Evolutionary conservation across 2,888 invertebrate species (phyloP), one percentile per base, ranked within the genome.

Genomic region (Argyra leucocephala): DNA sequence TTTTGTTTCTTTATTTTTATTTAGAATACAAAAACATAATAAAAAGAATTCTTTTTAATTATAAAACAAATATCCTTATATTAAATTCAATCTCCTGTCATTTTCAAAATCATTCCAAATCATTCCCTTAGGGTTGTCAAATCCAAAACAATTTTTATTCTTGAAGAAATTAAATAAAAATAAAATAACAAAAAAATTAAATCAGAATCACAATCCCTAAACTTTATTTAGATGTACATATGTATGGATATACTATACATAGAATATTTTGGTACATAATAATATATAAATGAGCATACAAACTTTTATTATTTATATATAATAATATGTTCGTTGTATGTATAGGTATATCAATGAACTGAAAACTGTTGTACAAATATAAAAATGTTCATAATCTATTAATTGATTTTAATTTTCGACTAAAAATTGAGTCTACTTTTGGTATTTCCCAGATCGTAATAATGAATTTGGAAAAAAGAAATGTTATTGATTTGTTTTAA

Each of bases 51-150:
- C 5, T 12, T 48, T 48, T 48, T 48, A 48, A 15, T 48, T 48
- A 48, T 48, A 15, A 18, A 48, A 48, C 48, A 48, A 48, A 48
- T 48, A 48, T 48, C 48, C 5, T 48, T 12, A 48, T 15, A 48
- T 48, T 18, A 48, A 48, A 48, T 48, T 48, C 48, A 48, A 48
- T 48, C 48, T 48, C 48, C 48, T 48, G 18, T 48, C 48, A 48
- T 48, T 48, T 48, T 48, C 48, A n/a, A 48, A 48, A 48, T 10
- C 12, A 18, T 48, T 48, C 48, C 1, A 48, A 48, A 48, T 12
- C n/a, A 48, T 48, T 48, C 48, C n/a, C n/a, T 48, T 18, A 48
- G 48, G 48, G 18, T 18, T 48, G 48, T 48, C 48, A 48, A 48
- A 48, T 48, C 15, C 48, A 48, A 48, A 48, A 48, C 15, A 15